These are phyloP conservation scores for Catharus bicknelli DNA, from an alignment of 2,113 vertebrate species.

Conservation along the genomic window DNA sequence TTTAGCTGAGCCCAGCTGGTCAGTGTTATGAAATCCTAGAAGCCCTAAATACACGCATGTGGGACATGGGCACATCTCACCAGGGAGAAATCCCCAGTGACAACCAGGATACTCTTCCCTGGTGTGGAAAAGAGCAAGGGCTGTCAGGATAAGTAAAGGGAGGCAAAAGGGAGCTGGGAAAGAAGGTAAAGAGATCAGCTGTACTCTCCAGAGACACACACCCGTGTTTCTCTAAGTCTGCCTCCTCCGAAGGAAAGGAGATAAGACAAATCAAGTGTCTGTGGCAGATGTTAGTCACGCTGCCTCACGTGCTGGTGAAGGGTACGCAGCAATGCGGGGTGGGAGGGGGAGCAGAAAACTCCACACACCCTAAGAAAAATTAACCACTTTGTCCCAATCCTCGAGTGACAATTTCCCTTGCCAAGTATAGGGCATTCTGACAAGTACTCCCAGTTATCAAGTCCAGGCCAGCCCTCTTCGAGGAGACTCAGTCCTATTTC, in stretches of 20 bases:
- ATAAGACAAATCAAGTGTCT: constrained; percentile 36
- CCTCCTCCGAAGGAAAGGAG: constrained; percentile 14
- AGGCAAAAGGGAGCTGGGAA: not conserved
- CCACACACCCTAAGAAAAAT: not conserved
- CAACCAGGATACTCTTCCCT: not conserved
- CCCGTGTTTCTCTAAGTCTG: not conserved
- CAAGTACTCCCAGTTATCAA: not conserved
- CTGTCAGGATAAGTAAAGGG: not conserved
- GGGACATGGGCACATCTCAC: accelerated
- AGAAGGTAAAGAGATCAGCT: not conserved
- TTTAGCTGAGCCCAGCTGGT: not conserved
- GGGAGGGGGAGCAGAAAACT: not conserved
- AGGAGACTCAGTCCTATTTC: not conserved
- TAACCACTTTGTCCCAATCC: not conserved
- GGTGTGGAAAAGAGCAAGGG: not conserved
- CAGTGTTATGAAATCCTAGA: not conserved
- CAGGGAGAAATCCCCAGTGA: accelerated
- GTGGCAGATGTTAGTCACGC: constrained; percentile 57
- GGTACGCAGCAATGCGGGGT: not conserved
- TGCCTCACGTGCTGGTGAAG: constrained; percentile 41
- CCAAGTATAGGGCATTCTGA: not conserved
- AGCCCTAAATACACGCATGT: not conserved
- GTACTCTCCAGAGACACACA: not conserved
- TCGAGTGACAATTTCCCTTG: not conserved
- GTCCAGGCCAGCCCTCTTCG: not conserved